A percentile compares a stretch with the other conserved stretches of the same genome.
These are phyloP conservation scores for Pachliopta kotzebuea DNA, from an alignment of 2,888 invertebrate species.

Conservation along the genomic window DNA sequence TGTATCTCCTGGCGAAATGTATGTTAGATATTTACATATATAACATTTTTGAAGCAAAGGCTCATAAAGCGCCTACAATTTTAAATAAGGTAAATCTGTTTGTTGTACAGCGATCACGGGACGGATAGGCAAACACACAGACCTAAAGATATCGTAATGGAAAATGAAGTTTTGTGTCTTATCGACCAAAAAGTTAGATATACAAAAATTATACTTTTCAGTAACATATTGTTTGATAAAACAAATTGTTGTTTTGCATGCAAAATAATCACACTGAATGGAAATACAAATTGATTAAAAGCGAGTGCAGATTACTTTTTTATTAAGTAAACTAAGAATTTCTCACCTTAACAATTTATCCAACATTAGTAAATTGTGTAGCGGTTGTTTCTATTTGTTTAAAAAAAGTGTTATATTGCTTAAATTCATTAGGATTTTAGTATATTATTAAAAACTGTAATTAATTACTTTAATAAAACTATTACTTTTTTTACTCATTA, in stretches of 20 bases:
- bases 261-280: no score
- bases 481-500: no score
- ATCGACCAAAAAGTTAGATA: background rate
- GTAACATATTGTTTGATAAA: background rate
- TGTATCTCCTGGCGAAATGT: background rate
- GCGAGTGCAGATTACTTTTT: background rate
- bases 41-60: slow-evolving; percentile 3
- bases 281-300: background rate
- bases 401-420: background rate
- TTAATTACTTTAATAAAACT: no score
- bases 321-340: no score
- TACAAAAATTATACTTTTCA: background rate
- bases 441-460: no score
- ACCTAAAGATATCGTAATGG: slow-evolving; percentile 5
- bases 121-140: slow-evolving; percentile 16
- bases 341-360: background rate
- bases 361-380: background rate
- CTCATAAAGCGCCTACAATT: background rate
- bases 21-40: background rate
- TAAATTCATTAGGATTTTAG: no score
- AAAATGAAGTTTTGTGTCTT: slow-evolving; percentile 7
- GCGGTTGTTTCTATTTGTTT: background rate
- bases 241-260: background rate
- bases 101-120: slow-evolving; percentile 11
- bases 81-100: slow-evolving; percentile 18